Conservation (phyloP, 2,113 vertebrate species). For the Platycercus adscitus region DNA sequence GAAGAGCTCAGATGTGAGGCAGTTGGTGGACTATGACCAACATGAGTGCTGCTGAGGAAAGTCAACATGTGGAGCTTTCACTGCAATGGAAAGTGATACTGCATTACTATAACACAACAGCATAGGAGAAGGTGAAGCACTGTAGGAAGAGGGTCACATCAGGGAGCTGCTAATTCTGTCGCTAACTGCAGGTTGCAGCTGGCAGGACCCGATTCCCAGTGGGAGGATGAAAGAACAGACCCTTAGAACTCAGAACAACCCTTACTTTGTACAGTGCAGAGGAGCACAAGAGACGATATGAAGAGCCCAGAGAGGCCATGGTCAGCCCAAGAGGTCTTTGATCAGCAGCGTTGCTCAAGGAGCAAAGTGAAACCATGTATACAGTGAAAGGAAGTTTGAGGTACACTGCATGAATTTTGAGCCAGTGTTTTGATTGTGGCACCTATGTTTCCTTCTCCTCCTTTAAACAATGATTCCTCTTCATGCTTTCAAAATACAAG, state of each 20-base stretch:
- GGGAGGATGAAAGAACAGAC: background rate
- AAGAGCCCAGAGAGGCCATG: background rate
- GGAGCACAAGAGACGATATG: background rate
- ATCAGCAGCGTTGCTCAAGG: background rate
- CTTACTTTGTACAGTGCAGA: background rate
- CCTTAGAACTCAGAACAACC: background rate
- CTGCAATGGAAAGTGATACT: background rate
- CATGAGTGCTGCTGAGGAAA: background rate
- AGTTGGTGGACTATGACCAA: background rate
- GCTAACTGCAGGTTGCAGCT: background rate
- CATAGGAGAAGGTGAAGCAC: accelerated
- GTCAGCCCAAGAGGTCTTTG: background rate
- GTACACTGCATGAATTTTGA: background rate
- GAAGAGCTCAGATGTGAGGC: background rate
- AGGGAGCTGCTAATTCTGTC: background rate
- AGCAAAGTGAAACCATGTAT: background rate
- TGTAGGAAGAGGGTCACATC: background rate
- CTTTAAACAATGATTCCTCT: background rate
- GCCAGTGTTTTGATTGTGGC: background rate
- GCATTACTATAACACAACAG: background rate
- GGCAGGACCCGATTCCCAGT: background rate
- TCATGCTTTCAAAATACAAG: background rate
- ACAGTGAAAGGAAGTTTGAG: background rate
- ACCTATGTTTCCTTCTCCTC: background rate
- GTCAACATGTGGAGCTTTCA: background rate